Percentiles rank a stretch among this genome's conserved stretches.
Conservation (phyloP, 2,888 invertebrate genomes). For the Tetanocera ferruginea region DNA sequence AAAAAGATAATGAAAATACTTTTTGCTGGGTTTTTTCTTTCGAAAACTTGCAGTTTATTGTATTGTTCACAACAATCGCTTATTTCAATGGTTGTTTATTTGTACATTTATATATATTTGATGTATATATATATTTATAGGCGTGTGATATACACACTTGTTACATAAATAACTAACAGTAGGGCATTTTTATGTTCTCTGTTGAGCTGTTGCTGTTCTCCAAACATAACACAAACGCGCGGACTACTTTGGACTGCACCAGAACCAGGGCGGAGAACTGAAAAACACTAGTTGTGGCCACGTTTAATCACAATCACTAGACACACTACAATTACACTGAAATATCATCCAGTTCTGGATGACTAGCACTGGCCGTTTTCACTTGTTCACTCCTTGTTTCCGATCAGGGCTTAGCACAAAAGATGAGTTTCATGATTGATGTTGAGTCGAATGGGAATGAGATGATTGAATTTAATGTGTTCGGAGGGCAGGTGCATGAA, state of each 20-base stretch:
- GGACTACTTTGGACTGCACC: background rate
- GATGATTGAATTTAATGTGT: background rate
- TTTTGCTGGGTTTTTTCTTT: background rate
- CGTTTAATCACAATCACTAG: slow-evolving; percentile 15
- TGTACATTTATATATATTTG: background rate
- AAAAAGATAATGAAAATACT: too few relatives aligned
- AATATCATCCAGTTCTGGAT: background rate
- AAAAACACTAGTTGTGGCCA: slow-evolving; percentile 20
- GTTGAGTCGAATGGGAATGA: slow-evolving; percentile 12
- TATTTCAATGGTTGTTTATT: background rate
- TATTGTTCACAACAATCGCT: slow-evolving; percentile 19
- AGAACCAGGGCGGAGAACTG: slow-evolving; percentile 7
- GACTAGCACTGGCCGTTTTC: background rate
- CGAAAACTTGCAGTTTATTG: background rate
- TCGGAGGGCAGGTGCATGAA: slow-evolving; percentile 20
- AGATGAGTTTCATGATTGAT: slow-evolving; percentile 1
- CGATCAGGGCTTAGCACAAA: background rate
- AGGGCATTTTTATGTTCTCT: slow-evolving; percentile 22
- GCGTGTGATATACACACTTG: slow-evolving; percentile 56
- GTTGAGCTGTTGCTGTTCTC: background rate
- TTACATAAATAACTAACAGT: slow-evolving; percentile 60
- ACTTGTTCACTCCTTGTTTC: background rate
- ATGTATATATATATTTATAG: background rate
- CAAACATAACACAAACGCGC: slow-evolving; percentile 10
- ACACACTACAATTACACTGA: background rate